Percentiles rank a stretch among this genome's conserved stretches.
These are phyloP conservation scores for Eulimnadia texana DNA, from an alignment of 1,140 invertebrate species.

Conservation along the genomic window DNA sequence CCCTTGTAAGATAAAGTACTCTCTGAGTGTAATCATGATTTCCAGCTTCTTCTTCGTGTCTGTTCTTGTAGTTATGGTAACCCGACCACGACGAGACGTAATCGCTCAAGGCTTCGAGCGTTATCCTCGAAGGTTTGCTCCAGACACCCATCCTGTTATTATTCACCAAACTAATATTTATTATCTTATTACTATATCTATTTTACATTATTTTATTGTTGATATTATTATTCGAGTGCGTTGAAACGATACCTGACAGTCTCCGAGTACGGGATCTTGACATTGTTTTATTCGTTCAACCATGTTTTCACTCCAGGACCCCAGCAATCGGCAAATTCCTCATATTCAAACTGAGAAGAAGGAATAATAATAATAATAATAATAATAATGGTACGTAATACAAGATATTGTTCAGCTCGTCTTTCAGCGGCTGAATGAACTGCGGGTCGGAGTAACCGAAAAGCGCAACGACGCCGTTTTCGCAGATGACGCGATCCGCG, in stretches of 20 bases:
- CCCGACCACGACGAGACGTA: slow-evolving; percentile 20
- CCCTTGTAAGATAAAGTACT: slow-evolving; percentile 18
- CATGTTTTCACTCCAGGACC: slow-evolving; percentile 1
- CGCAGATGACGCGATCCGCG: slow-evolving; percentile 28
- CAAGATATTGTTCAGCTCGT: slow-evolving; percentile 14
- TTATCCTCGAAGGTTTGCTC: slow-evolving; percentile 3
- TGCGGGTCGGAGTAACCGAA: slow-evolving; percentile 26
- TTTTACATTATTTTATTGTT: neutral
- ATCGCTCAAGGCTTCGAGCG: slow-evolving; percentile 17
- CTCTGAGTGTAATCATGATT: slow-evolving; percentile 17
- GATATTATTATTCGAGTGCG: neutral
- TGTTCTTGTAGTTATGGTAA: slow-evolving; percentile 18
- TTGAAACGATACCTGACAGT: slow-evolving; percentile 6
- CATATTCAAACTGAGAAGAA: slow-evolving; percentile 1
- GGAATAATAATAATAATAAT: slow-evolving; percentile 6
- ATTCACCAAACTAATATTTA: neutral
- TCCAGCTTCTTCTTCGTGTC: slow-evolving; percentile 16
- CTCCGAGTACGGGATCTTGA: slow-evolving; percentile 14
- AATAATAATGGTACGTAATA: slow-evolving; percentile 16
- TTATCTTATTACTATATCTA: neutral
- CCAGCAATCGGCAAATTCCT: slow-evolving; percentile 9
- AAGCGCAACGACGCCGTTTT: slow-evolving; percentile 30
- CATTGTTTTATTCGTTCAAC: slow-evolving; percentile 12
- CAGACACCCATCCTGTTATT: slow-evolving; percentile 19
- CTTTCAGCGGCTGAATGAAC: slow-evolving; percentile 4